phyloP scores from a whole-genome alignment of 2,113 vertebrate genomes.

The Pachypanchax playfairii region DNA sequence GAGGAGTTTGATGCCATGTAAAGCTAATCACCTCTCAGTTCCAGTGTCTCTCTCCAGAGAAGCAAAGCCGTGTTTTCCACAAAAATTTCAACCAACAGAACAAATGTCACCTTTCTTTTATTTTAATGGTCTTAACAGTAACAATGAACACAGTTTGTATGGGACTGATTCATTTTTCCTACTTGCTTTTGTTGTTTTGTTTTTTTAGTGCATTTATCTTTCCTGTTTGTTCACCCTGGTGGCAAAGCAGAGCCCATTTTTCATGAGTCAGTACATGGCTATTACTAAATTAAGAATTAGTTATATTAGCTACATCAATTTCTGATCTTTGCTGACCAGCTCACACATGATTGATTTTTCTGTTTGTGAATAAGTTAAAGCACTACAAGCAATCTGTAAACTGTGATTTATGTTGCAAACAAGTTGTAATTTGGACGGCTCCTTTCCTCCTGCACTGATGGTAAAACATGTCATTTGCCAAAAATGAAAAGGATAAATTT shows the following conservation, averaged over 20 bases:
- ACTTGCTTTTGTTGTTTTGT: not conserved
- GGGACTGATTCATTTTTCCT: too few relatives aligned
- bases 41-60: too few relatives aligned
- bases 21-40: not conserved
- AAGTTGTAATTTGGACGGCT: conserved; percentile 23
- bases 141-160: too few relatives aligned
- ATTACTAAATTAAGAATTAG: conserved; percentile 11
- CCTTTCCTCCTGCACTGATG: conserved; percentile 8
- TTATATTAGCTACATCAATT: conserved; percentile 12
- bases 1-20: not conserved
- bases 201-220: conserved; percentile 21
- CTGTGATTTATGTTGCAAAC: conserved; percentile 42
- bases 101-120: too few relatives aligned
- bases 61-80: too few relatives aligned
- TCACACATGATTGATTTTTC: conserved; percentile 44
- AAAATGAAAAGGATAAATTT: conserved; percentile 40
- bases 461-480: conserved; percentile 16
- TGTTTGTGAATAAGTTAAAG: conserved; percentile 30
- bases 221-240: conserved; percentile 11
- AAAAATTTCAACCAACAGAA: not conserved
- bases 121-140: too few relatives aligned
- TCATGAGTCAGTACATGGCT: conserved; percentile 5
- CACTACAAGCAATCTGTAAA: not conserved
- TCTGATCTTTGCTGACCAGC: conserved; percentile 7
- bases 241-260: conserved; percentile 22